Evolutionary conservation across 2,888 invertebrate genomes (phyloP).

Genomic region (Meganola albula): DNA sequence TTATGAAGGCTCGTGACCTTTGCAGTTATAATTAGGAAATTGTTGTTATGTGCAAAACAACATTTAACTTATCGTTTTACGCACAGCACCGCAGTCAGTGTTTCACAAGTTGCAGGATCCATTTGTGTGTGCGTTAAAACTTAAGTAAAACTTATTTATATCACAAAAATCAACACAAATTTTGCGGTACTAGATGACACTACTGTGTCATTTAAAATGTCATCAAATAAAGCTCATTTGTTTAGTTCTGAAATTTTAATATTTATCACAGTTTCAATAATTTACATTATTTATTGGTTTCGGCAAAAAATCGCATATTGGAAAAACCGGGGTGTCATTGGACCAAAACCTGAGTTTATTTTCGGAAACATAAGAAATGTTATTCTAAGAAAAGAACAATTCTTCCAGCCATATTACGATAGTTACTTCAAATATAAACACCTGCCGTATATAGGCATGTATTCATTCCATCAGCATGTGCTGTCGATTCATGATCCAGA

Average conservation of each 20-base stretch:
- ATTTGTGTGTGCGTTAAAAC: no score
- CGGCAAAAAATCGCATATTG: conserved; percentile 76
- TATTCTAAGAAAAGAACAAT: conserved; percentile 72
- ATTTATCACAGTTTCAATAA: conserved; percentile 28
- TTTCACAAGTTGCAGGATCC: no score
- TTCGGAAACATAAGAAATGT: conserved; percentile 80
- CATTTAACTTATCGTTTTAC: conserved; percentile 20
- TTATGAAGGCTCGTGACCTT: no score
- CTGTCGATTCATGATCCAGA: conserved; percentile 80
- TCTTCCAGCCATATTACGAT: conserved; percentile 79
- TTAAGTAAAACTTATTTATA: no score
- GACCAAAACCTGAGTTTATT: conserved; percentile 77
- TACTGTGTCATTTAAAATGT: conserved; percentile 23
- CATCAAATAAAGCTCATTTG: no score
- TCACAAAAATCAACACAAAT: no score
- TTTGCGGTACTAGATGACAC: no score
- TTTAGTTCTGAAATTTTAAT: conserved; percentile 33
- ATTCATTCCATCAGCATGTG: conserved; percentile 79
- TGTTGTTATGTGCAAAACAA: no score
- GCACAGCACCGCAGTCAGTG: conserved; percentile 21
- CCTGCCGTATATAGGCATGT: conserved; percentile 77
- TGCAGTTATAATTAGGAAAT: no score
- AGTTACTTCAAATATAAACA: conserved; percentile 74
- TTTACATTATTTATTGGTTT: conserved; percentile 49
- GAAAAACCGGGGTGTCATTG: conserved; percentile 75